These are phyloP conservation scores for Dorcus parallelipipedus DNA, from an alignment of 2,888 invertebrate species.

Conservation along the genomic window DNA sequence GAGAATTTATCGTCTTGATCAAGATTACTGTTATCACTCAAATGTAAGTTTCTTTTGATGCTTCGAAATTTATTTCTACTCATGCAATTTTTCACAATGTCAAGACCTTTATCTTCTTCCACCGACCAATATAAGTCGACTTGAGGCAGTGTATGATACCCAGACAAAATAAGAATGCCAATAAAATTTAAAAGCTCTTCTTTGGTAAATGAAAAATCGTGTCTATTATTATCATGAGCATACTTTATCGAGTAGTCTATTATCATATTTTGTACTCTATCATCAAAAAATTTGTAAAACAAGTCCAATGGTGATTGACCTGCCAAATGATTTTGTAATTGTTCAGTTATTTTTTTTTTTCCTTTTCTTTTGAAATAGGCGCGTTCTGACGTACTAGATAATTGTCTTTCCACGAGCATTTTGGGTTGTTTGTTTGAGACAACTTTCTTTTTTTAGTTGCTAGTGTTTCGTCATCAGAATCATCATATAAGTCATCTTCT, in stretches of 20 bases:
- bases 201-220: background rate
- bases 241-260: background rate
- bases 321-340: too few species aligned
- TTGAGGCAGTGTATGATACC: too few species aligned
- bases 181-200: background rate
- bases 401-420: background rate
- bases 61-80: too few species aligned
- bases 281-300: background rate
- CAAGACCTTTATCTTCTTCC: background rate
- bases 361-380: background rate
- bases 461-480: background rate
- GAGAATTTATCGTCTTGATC: too few species aligned
- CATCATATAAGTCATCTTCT: background rate
- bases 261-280: background rate
- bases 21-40: too few species aligned
- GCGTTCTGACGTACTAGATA: background rate
- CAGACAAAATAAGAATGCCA: background rate
- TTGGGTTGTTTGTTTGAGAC: background rate
- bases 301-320: background rate
- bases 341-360: background rate
- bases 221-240: background rate
- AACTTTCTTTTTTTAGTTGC: background rate
- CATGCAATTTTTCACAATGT: too few species aligned
- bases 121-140: background rate
- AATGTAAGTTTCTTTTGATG: too few species aligned